Conservation (phyloP, 2,888 invertebrate genomes). For the Xylocampa areola region DNA sequence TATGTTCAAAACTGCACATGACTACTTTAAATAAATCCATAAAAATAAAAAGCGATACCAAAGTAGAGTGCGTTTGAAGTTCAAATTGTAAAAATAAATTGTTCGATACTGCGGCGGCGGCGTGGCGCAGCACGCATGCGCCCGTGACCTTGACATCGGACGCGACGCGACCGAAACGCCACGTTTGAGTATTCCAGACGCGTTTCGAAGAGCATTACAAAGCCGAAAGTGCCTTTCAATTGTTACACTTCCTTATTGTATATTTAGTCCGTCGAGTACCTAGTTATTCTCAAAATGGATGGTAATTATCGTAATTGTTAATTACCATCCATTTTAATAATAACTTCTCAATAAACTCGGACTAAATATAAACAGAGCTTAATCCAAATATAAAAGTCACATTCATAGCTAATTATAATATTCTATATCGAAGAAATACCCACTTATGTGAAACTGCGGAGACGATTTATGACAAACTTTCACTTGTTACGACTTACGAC, state of each 20-base stretch:
- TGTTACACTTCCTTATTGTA: slow-evolving; percentile 9
- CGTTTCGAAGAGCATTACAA: slow-evolving; percentile 15
- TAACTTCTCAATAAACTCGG: too few species aligned
- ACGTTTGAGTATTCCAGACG: slow-evolving; percentile 24
- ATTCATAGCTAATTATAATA: slow-evolving; percentile 8
- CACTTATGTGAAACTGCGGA: slow-evolving; percentile 26
- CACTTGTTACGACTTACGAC: slow-evolving; percentile 29
- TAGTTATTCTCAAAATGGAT: too few species aligned
- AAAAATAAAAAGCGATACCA: slow-evolving; percentile 26
- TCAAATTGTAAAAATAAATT: slow-evolving; percentile 59
- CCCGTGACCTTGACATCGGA: slow-evolving; percentile 80
- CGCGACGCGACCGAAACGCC: slow-evolving; percentile 49
- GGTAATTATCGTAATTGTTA: too few species aligned
- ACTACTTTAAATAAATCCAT: slow-evolving; percentile 24
- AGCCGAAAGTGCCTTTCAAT: slow-evolving; percentile 15
- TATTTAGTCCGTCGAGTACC: too few species aligned
- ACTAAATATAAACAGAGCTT: too few species aligned
- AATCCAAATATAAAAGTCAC: too few species aligned
- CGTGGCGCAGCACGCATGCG: slow-evolving; percentile 62
- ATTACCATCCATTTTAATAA: too few species aligned
- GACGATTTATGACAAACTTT: slow-evolving; percentile 42
- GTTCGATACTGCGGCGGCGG: slow-evolving; percentile 57
- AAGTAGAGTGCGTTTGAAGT: slow-evolving; percentile 55
- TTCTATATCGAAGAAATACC: slow-evolving; percentile 17
- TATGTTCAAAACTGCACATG: slow-evolving; percentile 12